Evolutionary conservation across 2,797 vertebrate genomes (phyloP).

Genomic region (Agapornis canus): DNA sequence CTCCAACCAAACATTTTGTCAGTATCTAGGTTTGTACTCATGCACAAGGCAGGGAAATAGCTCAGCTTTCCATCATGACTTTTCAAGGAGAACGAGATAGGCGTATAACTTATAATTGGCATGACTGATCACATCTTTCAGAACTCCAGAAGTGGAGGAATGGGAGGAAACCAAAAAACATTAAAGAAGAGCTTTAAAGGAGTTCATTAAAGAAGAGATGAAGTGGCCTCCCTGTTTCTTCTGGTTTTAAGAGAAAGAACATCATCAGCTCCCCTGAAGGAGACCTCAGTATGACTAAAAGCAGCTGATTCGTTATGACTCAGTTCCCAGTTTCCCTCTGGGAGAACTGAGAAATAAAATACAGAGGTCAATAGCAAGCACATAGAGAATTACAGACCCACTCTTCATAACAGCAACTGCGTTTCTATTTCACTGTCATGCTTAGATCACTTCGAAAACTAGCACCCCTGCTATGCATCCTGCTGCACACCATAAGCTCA

Average conservation of each 20-base stretch:
- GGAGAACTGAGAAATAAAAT: background rate
- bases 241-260: background rate
- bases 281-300: background rate
- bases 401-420: background rate
- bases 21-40: background rate
- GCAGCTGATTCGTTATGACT: background rate
- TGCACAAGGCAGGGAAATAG: background rate
- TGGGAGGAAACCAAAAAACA: background rate
- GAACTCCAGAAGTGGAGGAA: background rate
- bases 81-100: background rate
- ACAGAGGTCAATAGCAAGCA: background rate
- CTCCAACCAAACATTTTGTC: background rate
- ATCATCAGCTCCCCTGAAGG: background rate
- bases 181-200: background rate
- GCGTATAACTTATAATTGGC: background rate
- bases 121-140: background rate
- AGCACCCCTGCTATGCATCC: slow-evolving; percentile 6
- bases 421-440: background rate
- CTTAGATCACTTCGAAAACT: background rate
- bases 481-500: background rate
- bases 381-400: background rate
- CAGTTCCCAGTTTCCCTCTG: background rate
- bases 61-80: background rate
- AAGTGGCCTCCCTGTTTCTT: background rate
- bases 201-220: background rate